phyloP scores from a whole-genome alignment of 2,113 vertebrate species.

The Odocoileus hemionus region DNA sequence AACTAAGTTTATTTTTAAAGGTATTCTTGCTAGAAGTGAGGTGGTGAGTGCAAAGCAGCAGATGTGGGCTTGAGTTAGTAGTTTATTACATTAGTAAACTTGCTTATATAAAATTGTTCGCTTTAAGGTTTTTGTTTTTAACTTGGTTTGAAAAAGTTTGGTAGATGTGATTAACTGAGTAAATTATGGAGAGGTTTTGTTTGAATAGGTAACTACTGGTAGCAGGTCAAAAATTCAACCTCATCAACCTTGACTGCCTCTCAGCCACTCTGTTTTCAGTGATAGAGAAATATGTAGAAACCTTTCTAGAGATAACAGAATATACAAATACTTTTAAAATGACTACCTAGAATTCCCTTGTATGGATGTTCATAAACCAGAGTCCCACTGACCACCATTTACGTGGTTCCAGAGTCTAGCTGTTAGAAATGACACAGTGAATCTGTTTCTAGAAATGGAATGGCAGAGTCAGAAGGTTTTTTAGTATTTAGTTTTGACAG shows the following conservation, averaged over 20 bases:
- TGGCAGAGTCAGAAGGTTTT: neutral
- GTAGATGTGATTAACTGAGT: neutral
- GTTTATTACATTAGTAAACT: neutral
- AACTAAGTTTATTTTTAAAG: neutral
- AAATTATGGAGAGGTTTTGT: neutral
- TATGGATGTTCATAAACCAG: neutral
- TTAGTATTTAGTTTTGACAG: neutral
- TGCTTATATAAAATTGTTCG: neutral
- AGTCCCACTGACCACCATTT: neutral
- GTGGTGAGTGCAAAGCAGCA: neutral
- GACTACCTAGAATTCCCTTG: neutral
- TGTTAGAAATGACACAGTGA: neutral
- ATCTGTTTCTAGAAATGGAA: neutral
- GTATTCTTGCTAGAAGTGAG: neutral
- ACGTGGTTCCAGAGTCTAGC: neutral
- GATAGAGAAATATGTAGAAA: neutral
- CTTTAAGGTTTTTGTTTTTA: neutral
- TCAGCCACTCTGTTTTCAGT: neutral
- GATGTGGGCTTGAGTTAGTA: neutral
- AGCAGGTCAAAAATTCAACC: neutral
- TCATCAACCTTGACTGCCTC: neutral
- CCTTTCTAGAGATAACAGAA: neutral
- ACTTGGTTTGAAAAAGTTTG: neutral
- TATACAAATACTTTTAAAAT: neutral
- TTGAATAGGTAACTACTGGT: neutral